Evolutionary conservation across 2,888 invertebrate genomes (phyloP).

Genomic region (Formica aserva): DNA sequence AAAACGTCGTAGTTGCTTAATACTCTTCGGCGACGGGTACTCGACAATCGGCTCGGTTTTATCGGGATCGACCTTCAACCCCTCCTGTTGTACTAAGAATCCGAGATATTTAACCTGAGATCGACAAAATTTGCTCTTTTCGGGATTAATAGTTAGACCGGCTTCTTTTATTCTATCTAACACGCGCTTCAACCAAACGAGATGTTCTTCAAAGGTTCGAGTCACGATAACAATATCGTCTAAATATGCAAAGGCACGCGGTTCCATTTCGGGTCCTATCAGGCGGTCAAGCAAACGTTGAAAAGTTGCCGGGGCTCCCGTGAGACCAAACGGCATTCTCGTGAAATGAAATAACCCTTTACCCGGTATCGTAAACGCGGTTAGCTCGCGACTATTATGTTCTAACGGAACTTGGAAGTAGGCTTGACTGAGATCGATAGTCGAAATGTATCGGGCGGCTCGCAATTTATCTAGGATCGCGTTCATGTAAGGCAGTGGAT

Average conservation of each 20-base stretch:
- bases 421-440: no score
- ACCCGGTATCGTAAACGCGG: background rate
- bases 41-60: conserved; percentile 27
- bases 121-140: conserved; percentile 53
- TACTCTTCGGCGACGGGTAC: conserved; percentile 22
- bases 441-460: no score
- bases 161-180: conserved; percentile 9
- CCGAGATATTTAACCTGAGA: conserved; percentile 44
- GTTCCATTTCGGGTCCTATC: background rate
- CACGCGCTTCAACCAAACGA: conserved; percentile 2
- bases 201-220: conserved; percentile 25
- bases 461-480: no score
- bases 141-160: conserved; percentile 26
- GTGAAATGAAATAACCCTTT: background rate
- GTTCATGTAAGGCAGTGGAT: no score
- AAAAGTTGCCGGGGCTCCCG: background rate
- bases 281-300: background rate
- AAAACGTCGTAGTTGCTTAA: conserved; percentile 40
- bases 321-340: background rate
- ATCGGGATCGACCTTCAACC: conserved; percentile 35
- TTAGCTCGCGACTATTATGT: no score
- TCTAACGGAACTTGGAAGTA: no score
- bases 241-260: background rate
- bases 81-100: conserved; percentile 26
- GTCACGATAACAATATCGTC: background rate